Evolutionary conservation across 53 echinoderm and acorn worm species (phyloP), one percentile per base, ranked within the genome.

Genomic region (Patiria pectinifera): DNA sequence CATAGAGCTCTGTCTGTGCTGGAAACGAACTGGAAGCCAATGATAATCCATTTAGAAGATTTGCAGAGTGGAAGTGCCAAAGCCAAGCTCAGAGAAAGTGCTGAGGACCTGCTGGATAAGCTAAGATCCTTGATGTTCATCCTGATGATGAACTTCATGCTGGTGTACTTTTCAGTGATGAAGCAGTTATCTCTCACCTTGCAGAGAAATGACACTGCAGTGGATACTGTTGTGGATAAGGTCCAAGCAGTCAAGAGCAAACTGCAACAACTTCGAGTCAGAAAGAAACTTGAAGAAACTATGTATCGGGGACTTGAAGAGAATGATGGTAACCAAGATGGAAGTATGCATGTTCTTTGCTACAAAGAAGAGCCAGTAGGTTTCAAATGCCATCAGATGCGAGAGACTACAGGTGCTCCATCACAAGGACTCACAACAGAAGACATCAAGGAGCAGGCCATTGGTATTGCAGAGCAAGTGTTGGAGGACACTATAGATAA

Each of bases 131-230:
- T 71, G 6, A 86, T 63, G 43, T 86, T 86, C 48, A 49, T 86
- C 15, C 62, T 86, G 47, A 70, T 86, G 86, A 45, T 86, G 85
- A 85, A 85, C 59, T 71, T 86, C 72, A 47, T 86, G 86, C 15
- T 46, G 19, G 15, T 63, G 25, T 86, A 71, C 26, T 72, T 71
- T 45, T 11, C 74, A 45, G 62, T 45, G 47, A 86, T 86, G 86
- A 71, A 70, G 16, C 47, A 86, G 6, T 18, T 86, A 44, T 86
- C 86, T 14, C 72, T 86, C 15, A 45, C 48, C 18, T 23, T 86
- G 74, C 86, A 86, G 45, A 70, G 86, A 18, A 86, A 86, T 71
- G 72, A 70, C 74, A 70, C 74, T 13, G 71, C 86, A 4, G 48
- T 86, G 11, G 86, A 86, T 23, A 9, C 45, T 86, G 71, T 86